Evolutionary conservation across 2,113 vertebrate species (phyloP).

Genomic region (Polyodon spathula): DNA sequence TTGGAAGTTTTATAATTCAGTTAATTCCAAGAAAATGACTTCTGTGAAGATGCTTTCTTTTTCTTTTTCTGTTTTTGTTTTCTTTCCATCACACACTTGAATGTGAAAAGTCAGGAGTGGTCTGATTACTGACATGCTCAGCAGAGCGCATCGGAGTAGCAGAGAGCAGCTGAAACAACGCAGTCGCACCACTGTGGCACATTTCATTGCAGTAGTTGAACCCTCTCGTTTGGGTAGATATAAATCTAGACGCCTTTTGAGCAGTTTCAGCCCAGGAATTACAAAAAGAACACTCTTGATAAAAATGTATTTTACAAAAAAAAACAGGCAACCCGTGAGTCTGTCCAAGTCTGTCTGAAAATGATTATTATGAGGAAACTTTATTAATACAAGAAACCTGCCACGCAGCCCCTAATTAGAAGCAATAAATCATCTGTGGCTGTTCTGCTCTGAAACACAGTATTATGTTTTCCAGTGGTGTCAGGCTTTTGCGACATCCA

Average conservation of each 20-base stretch:
- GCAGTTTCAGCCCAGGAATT: no score
- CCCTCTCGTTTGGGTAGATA: no score
- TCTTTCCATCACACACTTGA: conserved; percentile 16
- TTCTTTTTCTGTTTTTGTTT: conserved; percentile 10
- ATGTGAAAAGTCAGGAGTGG: conserved; percentile 13
- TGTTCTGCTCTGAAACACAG: conserved; percentile 45
- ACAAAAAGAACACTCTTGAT: no score
- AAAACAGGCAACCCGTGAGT: conserved; percentile 28
- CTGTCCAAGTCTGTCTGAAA: conserved; percentile 31
- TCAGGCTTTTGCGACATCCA: conserved; percentile 29
- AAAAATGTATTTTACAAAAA: no score
- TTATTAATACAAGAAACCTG: conserved; percentile 48
- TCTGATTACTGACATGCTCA: conserved; percentile 33
- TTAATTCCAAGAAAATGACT: no score
- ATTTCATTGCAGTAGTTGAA: no score
- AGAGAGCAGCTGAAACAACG: conserved; percentile 46
- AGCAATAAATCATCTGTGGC: conserved; percentile 59
- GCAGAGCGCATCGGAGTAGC: conserved; percentile 28
- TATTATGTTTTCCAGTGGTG: conserved; percentile 43
- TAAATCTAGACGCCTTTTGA: no score
- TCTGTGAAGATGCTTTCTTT: no score
- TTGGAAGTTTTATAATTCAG: no score
- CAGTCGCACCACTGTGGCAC: not conserved
- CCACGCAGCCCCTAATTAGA: conserved; percentile 54
- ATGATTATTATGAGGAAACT: conserved; percentile 37